Conservation (phyloP, 2,888 invertebrate genomes). For the Digitonthophagus gazella region DNA sequence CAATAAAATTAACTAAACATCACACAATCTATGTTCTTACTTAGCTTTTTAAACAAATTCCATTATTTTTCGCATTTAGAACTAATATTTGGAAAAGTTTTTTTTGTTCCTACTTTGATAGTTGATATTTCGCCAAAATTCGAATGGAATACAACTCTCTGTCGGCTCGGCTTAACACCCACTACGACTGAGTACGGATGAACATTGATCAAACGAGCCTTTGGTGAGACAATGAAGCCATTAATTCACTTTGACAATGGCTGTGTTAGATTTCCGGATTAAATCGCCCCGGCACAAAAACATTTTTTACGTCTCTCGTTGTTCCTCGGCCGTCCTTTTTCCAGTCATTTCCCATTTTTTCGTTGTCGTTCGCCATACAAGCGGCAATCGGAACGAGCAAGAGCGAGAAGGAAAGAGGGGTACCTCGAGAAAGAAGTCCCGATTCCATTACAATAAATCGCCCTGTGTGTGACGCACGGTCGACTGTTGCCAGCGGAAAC, state of each 20-base stretch:
- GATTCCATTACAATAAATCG: conserved; percentile 13
- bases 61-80: too few species aligned
- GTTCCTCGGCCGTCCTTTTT: not conserved
- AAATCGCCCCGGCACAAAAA: not conserved
- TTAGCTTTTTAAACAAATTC: too few species aligned
- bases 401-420: too few species aligned
- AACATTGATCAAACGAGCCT: not conserved
- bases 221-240: not conserved
- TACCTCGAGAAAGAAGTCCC: not conserved
- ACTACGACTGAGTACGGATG: too few species aligned
- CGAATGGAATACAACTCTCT: too few species aligned
- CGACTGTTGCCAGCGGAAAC: conserved; percentile 23
- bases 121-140: too few species aligned
- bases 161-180: too few species aligned
- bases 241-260: not conserved
- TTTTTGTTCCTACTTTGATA: too few species aligned
- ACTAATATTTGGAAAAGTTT: too few species aligned
- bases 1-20: too few species aligned
- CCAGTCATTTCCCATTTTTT: not conserved
- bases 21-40: too few species aligned
- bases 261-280: not conserved
- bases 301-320: not conserved
- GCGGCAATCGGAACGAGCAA: too few species aligned
- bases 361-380: not conserved
- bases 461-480: conserved; percentile 7